Evolutionary conservation across 2,888 invertebrate genomes (phyloP).

Genomic region (Criorhina ranunculi): DNA sequence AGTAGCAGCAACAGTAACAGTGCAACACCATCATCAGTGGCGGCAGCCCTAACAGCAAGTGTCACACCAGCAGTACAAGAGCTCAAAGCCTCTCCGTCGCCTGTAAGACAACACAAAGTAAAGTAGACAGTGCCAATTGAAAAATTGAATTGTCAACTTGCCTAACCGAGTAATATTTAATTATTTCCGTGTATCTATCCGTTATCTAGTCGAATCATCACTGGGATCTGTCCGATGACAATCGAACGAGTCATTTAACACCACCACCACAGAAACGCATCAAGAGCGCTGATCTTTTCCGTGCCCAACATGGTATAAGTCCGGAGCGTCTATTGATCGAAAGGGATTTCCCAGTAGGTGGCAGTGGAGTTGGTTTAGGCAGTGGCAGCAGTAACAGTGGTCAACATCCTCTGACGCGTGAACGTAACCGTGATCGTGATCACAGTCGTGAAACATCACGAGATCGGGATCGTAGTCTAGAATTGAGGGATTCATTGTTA

Average conservation of each 20-base stretch:
- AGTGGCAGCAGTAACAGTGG: conserved; percentile 78
- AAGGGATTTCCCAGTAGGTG: conserved; percentile 82
- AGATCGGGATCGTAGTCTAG: conserved; percentile 87
- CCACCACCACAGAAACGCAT: conserved; percentile 89
- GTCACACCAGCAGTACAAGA: conserved; percentile 83
- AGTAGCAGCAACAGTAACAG: conserved; percentile 71
- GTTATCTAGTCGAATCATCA: conserved; percentile 82
- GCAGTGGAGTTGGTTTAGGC: conserved; percentile 76
- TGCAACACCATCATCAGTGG: conserved; percentile 55
- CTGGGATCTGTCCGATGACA: conserved; percentile 87
- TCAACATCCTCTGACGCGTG: conserved; percentile 83
- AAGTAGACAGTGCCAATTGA: conserved; percentile 80
- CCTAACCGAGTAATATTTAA: conserved; percentile 24
- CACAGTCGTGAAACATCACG: conserved; percentile 80
- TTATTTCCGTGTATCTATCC: conserved; percentile 25
- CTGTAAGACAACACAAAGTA: conserved; percentile 84
- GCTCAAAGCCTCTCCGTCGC: conserved; percentile 84
- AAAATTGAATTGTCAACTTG: conserved; percentile 78
- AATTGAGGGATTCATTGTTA: conserved; percentile 89
- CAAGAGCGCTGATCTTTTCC: conserved; percentile 89
- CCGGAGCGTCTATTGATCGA: conserved; percentile 84
- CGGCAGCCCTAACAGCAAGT: conserved; percentile 54
- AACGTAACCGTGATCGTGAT: conserved; percentile 80
- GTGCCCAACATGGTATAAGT: conserved; percentile 86
- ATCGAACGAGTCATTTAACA: conserved; percentile 85